These are phyloP conservation scores for Papilio helenus DNA, from an alignment of 1,140 invertebrate species.

Conservation along the genomic window DNA sequence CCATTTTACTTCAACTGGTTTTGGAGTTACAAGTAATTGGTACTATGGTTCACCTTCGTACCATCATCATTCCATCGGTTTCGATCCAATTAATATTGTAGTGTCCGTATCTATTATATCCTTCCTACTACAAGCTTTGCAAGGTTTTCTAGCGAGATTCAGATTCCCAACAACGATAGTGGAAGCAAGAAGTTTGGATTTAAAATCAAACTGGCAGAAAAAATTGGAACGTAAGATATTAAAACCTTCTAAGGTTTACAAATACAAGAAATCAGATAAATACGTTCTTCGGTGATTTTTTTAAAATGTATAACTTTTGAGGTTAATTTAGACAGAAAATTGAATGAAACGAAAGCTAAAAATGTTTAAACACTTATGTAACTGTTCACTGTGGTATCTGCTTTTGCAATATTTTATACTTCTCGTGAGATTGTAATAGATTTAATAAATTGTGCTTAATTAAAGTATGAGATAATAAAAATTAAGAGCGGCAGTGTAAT, in stretches of 20 bases:
- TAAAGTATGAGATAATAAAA: slow-evolving; percentile 39
- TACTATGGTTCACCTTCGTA: slow-evolving; percentile 65
- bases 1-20: slow-evolving; percentile 64
- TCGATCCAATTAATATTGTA: slow-evolving; percentile 81
- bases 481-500: slow-evolving; percentile 43
- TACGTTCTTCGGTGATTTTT: slow-evolving; percentile 39
- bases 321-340: background rate
- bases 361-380: background rate
- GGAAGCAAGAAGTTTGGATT: slow-evolving; percentile 62
- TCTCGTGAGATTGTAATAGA: background rate
- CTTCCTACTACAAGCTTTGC: slow-evolving; percentile 77
- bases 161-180: slow-evolving; percentile 69
- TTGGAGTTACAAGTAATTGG: slow-evolving; percentile 57
- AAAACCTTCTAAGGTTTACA: slow-evolving; percentile 47
- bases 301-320: background rate
- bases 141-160: slow-evolving; percentile 67
- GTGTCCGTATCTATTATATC: slow-evolving; percentile 79
- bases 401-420: background rate
- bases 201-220: slow-evolving; percentile 56
- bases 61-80: slow-evolving; percentile 80
- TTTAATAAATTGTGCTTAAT: slow-evolving; percentile 27
- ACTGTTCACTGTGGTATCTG: background rate
- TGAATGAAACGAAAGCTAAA: background rate
- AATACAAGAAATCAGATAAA: slow-evolving; percentile 49
- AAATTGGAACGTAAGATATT: slow-evolving; percentile 52